Conservation (phyloP, 2,888 invertebrate species). For the Erpobdella octoculata region DNA sequence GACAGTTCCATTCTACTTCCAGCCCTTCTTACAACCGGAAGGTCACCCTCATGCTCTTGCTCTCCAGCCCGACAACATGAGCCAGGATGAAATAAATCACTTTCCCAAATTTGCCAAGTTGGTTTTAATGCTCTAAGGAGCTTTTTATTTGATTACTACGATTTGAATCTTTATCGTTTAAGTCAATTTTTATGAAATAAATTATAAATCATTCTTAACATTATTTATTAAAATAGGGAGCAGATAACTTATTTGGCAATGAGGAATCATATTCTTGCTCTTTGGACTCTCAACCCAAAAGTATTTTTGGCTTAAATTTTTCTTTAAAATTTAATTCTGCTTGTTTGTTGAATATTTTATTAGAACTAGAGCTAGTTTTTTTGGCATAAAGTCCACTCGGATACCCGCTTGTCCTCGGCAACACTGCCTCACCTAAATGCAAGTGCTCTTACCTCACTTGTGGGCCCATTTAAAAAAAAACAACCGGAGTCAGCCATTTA, state of each 20-base stretch:
- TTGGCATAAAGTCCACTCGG: neutral
- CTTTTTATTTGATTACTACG: neutral
- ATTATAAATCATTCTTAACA: too few relatives aligned
- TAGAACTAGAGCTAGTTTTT: too few relatives aligned
- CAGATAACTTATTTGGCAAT: constrained; percentile 49
- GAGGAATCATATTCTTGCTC: constrained; percentile 51
- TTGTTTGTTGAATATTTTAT: neutral
- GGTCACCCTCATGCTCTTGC: constrained; percentile 44
- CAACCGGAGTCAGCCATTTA: too few relatives aligned
- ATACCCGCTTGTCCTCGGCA: neutral
- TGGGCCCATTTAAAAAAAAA: too few relatives aligned
- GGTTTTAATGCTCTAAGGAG: neutral
- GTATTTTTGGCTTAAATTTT: too few relatives aligned
- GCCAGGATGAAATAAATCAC: constrained; percentile 47
- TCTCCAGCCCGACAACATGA: constrained; percentile 51
- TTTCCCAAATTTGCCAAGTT: constrained; percentile 48
- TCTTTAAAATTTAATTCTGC: neutral
- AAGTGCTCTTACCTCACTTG: neutral
- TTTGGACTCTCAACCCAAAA: constrained; percentile 52
- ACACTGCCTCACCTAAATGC: neutral
- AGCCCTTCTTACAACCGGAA: constrained; percentile 45
- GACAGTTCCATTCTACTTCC: constrained; percentile 38
- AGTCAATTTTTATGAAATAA: too few relatives aligned
- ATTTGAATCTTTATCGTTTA: too few relatives aligned
- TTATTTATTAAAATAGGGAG: constrained; percentile 21